phyloP scores from a whole-genome alignment of 1,140 invertebrate species.

The Gryllus bimaculatus region DNA sequence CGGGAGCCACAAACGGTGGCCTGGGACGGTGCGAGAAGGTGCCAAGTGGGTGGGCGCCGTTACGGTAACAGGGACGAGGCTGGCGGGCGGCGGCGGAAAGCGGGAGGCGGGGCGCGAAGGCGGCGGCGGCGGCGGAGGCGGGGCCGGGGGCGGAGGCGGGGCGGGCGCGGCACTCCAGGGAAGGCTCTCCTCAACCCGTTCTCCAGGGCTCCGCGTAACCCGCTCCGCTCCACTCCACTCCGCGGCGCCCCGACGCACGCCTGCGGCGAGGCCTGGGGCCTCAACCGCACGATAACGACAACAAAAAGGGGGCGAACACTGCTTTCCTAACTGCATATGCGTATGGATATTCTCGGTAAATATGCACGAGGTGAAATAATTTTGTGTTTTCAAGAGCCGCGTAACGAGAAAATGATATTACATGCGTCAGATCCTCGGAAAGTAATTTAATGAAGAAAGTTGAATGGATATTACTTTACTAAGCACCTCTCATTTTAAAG shows the following conservation, averaged over 20 bases:
- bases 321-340: neutral
- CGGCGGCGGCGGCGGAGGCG: too few relatives aligned
- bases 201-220: neutral
- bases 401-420: neutral
- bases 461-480: too few relatives aligned
- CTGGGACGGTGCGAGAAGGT: neutral
- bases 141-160: too few relatives aligned
- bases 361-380: neutral
- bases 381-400: neutral
- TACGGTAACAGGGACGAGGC: neutral
- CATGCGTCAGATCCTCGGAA: too few relatives aligned
- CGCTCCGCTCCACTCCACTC: too few relatives aligned
- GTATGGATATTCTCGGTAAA: neutral
- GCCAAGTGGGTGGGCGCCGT: neutral
- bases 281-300: neutral
- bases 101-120: neutral
- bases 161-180: neutral
- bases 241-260: too few relatives aligned
- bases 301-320: neutral
- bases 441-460: too few relatives aligned
- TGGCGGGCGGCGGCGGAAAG: neutral
- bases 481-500: too few relatives aligned
- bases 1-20: neutral
- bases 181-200: neutral
- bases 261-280: neutral